Percentiles rank a stretch among this genome's conserved stretches.
phyloP scores from a whole-genome alignment of 2,113 vertebrate genomes.

The Strix aluco region DNA sequence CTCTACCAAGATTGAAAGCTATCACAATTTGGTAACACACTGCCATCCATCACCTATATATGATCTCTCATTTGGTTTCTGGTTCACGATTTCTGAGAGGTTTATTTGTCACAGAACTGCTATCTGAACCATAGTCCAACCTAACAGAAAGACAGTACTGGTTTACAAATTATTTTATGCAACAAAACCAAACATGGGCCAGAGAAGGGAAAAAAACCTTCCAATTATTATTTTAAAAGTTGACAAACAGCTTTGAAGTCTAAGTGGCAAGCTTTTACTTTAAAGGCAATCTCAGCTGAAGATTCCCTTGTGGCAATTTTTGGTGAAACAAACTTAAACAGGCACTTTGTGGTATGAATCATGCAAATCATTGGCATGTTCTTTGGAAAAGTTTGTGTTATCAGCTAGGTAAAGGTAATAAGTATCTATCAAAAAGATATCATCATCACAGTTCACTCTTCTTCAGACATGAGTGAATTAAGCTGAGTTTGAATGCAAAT shows the following conservation, averaged over 20 bases:
- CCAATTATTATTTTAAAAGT: not conserved
- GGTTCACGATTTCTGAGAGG: not conserved
- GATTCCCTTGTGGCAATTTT: not conserved
- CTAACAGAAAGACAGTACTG: not conserved
- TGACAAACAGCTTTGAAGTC: not conserved
- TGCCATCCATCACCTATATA: not conserved
- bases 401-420: not conserved
- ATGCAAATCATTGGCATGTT: not conserved
- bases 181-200: not conserved
- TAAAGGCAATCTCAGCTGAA: not conserved
- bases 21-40: not conserved
- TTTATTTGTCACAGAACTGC: not conserved
- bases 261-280: not conserved
- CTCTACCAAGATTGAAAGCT: not conserved
- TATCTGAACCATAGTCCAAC: rapidly evolving
- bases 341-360: not conserved
- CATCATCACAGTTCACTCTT: not conserved
- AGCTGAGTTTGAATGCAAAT: not conserved
- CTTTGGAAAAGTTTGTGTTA: not conserved
- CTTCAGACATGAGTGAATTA: not conserved
- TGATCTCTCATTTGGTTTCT: not conserved
- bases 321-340: not conserved
- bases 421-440: not conserved
- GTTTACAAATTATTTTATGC: not conserved
- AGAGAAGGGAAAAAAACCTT: not conserved